Percentiles rank a stretch among this genome's conserved stretches.
phyloP scores from a whole-genome alignment of 2,888 invertebrate species.

The Phyllotreta cruciferae region DNA sequence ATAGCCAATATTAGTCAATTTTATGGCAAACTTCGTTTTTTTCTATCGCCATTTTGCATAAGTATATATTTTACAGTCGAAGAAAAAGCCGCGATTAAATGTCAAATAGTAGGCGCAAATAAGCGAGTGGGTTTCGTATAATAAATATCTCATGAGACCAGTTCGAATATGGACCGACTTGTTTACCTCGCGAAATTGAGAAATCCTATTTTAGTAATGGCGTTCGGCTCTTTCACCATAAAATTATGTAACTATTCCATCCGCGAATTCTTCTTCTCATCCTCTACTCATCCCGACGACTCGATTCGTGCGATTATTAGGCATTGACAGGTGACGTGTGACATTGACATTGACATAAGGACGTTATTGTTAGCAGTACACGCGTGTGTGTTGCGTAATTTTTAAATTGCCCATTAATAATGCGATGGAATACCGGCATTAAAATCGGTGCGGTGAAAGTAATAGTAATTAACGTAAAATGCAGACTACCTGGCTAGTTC shows the following conservation, averaged over 20 bases:
- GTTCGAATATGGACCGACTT: slow-evolving; percentile 35
- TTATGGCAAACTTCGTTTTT: no score
- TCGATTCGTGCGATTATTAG: no score
- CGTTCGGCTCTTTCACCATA: no score
- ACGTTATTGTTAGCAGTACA: no score
- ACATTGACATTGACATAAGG: no score
- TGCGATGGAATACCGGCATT: slow-evolving; percentile 3
- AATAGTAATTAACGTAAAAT: slow-evolving; percentile 16
- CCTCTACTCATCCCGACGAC: no score
- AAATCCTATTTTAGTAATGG: slow-evolving; percentile 31
- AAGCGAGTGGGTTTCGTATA: slow-evolving; percentile 23
- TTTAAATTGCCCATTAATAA: slow-evolving; percentile 12
- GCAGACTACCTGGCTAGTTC: slow-evolving; percentile 9
- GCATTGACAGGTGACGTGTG: no score
- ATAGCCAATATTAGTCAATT: no score
- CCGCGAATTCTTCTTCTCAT: no score
- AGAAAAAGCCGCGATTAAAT: slow-evolving; percentile 3
- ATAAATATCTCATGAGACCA: slow-evolving; percentile 40
- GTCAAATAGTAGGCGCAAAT: slow-evolving; percentile 27
- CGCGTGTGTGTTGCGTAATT: not conserved
- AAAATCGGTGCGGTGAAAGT: slow-evolving; percentile 16
- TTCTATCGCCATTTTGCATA: no score
- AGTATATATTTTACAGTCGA: no score
- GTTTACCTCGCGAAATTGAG: slow-evolving; percentile 46
- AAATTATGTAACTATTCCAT: no score